Evolutionary conservation across 2,113 vertebrate species (phyloP).

Genomic region (Saiga tatarica): DNA sequence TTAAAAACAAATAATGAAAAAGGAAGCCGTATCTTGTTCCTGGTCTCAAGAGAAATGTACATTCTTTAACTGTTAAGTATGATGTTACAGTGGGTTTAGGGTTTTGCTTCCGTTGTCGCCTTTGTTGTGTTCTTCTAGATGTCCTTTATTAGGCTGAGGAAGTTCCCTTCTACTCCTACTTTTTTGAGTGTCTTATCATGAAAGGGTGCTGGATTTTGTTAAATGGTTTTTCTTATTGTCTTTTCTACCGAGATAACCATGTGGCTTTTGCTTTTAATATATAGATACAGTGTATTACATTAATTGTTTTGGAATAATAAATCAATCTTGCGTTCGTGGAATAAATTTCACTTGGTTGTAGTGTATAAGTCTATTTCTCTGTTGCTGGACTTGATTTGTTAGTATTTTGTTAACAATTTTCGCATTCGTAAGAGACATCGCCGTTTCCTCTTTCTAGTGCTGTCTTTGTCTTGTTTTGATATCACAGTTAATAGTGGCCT

Average conservation of each 20-base stretch:
- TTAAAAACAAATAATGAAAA: not conserved
- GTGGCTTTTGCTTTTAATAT: not conserved
- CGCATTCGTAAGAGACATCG: not conserved
- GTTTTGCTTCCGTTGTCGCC: not conserved
- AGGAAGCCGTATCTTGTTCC: not conserved
- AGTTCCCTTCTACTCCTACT: not conserved
- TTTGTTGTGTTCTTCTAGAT: not conserved
- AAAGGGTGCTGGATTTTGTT: not conserved
- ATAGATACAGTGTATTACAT: not conserved
- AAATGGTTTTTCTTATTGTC: not conserved
- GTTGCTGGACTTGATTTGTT: not conserved
- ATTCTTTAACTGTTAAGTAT: not conserved
- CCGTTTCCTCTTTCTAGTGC: not conserved
- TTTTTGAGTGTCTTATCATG: not conserved
- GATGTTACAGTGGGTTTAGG: not conserved
- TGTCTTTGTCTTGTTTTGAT: not conserved
- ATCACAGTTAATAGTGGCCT: not conserved
- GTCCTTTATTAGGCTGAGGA: not conserved
- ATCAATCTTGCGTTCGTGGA: not conserved
- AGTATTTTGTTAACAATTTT: not conserved
- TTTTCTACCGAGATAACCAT: not conserved
- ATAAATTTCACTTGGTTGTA: not conserved
- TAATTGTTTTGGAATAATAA: not conserved
- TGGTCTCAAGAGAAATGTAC: not conserved
- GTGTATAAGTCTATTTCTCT: not conserved